These are phyloP conservation scores for Tuta absoluta DNA, from an alignment of 2,888 invertebrate species.

Conservation along the genomic window DNA sequence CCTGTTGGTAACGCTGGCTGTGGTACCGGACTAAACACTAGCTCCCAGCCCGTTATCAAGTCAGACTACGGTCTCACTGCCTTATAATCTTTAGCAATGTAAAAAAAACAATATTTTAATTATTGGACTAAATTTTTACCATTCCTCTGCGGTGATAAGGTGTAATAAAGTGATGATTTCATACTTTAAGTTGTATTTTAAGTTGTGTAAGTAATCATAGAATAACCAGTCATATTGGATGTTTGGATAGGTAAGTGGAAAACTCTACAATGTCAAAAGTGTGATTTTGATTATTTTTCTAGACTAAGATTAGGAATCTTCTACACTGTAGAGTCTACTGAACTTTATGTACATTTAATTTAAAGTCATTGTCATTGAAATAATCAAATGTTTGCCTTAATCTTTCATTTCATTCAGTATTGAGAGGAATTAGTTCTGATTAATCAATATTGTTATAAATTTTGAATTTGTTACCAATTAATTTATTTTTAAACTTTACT, in stretches of 20 bases:
- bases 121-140: conserved; percentile 71
- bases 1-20: conserved; percentile 77
- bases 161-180: conserved; percentile 74
- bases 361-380: conserved; percentile 69
- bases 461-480: conserved; percentile 42
- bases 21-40: conserved; percentile 66
- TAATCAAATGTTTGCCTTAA: background rate
- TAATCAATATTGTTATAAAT: background rate
- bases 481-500: conserved; percentile 16
- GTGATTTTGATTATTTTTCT: conserved; percentile 75
- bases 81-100: conserved; percentile 77
- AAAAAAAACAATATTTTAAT: conserved; percentile 74
- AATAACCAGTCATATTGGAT: conserved; percentile 74
- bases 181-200: conserved; percentile 62
- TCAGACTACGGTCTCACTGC: conserved; percentile 94
- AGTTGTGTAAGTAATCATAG: conserved; percentile 71
- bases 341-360: conserved; percentile 63
- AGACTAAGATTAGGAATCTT: conserved; percentile 64
- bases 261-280: conserved; percentile 81
- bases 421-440: background rate
- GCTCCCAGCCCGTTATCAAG: conserved; percentile 85
- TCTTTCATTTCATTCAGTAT: background rate
- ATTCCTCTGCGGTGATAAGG: conserved; percentile 76
- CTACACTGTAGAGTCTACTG: conserved; percentile 54
- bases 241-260: conserved; percentile 74